These are phyloP conservation scores for Cantharis flavilabris DNA, from an alignment of 2,888 invertebrate genomes.

Conservation along the genomic window DNA sequence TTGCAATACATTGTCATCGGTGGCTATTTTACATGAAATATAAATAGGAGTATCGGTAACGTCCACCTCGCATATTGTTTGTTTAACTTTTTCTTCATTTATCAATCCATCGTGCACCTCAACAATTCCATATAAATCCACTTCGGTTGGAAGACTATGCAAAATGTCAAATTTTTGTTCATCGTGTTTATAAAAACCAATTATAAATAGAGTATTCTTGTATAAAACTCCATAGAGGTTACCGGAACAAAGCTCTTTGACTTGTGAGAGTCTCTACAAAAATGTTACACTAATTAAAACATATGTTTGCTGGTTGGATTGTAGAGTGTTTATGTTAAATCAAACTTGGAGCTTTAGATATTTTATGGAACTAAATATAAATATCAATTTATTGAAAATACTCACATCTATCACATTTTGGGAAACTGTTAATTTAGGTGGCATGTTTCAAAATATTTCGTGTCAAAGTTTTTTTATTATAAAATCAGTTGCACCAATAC, in stretches of 20 bases:
- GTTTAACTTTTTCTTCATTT: slow-evolving; percentile 65
- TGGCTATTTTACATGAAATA: slow-evolving; percentile 62
- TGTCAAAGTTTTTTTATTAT: not conserved
- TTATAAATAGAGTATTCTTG: slow-evolving; percentile 56
- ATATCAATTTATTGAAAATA: slow-evolving; percentile 19
- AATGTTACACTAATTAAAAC: slow-evolving; percentile 18
- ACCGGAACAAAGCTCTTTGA: slow-evolving; percentile 67
- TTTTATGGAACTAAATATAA: not conserved
- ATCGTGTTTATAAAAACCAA: slow-evolving; percentile 70
- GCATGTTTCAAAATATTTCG: slow-evolving; percentile 59
- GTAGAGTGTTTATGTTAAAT: slow-evolving; percentile 6
- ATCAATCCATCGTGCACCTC: slow-evolving; percentile 66
- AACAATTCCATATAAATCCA: slow-evolving; percentile 77
- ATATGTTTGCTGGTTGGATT: slow-evolving; percentile 15
- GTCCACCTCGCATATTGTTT: slow-evolving; percentile 69
- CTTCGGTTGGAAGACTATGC: slow-evolving; percentile 73
- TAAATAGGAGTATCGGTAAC: slow-evolving; percentile 81
- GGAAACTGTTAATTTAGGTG: slow-evolving; percentile 75
- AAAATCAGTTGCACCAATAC: not conserved
- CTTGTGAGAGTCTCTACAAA: slow-evolving; percentile 67
- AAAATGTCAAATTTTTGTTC: slow-evolving; percentile 62
- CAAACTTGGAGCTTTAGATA: slow-evolving; percentile 5
- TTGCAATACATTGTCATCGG: slow-evolving; percentile 63
- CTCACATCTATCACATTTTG: slow-evolving; percentile 72
- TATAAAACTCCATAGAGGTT: slow-evolving; percentile 77